phyloP scores from a whole-genome alignment of 2,888 invertebrate genomes.

The Azorinus chamasolen region DNA sequence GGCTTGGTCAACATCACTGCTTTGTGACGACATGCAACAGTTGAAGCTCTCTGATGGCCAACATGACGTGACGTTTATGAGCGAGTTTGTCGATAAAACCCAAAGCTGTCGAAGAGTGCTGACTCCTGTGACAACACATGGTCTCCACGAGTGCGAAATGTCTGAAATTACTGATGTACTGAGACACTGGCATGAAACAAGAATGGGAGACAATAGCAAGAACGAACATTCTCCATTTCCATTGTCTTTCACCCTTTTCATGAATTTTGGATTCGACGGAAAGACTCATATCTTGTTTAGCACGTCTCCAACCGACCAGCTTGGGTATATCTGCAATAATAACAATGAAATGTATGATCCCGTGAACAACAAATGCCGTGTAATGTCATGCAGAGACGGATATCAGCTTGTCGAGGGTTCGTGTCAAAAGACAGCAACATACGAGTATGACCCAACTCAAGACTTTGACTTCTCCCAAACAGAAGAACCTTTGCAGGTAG shows the following conservation, averaged over 20 bases:
- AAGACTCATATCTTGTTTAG: slow-evolving; percentile 80
- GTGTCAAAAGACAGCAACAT: slow-evolving; percentile 44
- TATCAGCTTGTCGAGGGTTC: slow-evolving; percentile 62
- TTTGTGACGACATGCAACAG: slow-evolving; percentile 64
- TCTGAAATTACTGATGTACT: slow-evolving; percentile 21
- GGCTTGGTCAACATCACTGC: slow-evolving; percentile 70
- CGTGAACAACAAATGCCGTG: slow-evolving; percentile 62
- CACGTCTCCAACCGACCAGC: slow-evolving; percentile 42
- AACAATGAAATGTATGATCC: slow-evolving; percentile 71
- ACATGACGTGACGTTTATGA: slow-evolving; percentile 51
- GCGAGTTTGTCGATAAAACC: slow-evolving; percentile 33
- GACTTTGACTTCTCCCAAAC: slow-evolving; percentile 48
- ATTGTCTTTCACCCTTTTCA: slow-evolving; percentile 77
- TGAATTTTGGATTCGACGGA: slow-evolving; percentile 83
- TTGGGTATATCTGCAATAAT: slow-evolving; percentile 40
- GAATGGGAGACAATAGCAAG: slow-evolving; percentile 38
- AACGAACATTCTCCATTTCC: slow-evolving; percentile 63
- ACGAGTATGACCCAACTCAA: slow-evolving; percentile 22
- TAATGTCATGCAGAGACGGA: slow-evolving; percentile 63
- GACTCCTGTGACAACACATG: slow-evolving; percentile 41
- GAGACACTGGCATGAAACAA: slow-evolving; percentile 28
- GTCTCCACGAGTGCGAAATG: slow-evolving; percentile 54
- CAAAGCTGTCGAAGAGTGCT: slow-evolving; percentile 51
- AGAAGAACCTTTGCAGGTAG: slow-evolving; percentile 57
- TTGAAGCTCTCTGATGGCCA: slow-evolving; percentile 54